Evolutionary conservation across 1,140 invertebrate genomes (phyloP).

Genomic region (Meteorus sp.): DNA sequence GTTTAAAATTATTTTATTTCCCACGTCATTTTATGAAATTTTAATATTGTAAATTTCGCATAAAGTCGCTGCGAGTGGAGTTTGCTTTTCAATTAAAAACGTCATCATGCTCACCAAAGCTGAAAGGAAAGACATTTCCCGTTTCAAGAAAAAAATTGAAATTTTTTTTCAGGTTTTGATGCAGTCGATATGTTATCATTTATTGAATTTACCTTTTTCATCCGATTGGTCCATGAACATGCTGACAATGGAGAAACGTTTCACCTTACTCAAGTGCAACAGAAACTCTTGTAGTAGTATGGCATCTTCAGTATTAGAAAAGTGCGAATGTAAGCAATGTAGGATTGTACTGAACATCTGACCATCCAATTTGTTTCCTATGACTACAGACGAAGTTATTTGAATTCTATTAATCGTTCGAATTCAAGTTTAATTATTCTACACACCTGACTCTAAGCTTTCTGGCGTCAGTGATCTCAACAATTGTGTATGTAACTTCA

Average conservation of each 20-base stretch:
- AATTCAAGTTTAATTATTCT: slow-evolving; percentile 10
- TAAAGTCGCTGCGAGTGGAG: too few relatives aligned
- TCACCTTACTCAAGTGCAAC: slow-evolving; percentile 31
- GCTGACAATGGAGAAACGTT: slow-evolving; percentile 36
- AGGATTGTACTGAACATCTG: slow-evolving; percentile 43
- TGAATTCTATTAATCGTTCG: neutral
- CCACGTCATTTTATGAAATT: too few relatives aligned
- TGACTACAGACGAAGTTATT: slow-evolving; percentile 29
- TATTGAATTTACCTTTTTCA: slow-evolving; percentile 36
- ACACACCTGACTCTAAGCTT: slow-evolving; percentile 35
- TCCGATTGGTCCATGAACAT: slow-evolving; percentile 41
- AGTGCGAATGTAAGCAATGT: slow-evolving; percentile 38
- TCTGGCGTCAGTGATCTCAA: slow-evolving; percentile 32
- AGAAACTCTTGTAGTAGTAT: slow-evolving; percentile 34
- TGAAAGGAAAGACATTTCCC: too few relatives aligned
- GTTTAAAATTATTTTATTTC: too few relatives aligned
- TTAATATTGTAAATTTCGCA: too few relatives aligned
- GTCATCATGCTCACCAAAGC: too few relatives aligned
- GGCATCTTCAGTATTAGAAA: slow-evolving; percentile 30
- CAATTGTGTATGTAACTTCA: slow-evolving; percentile 35
- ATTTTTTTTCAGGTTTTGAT: neutral
- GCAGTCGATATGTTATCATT: neutral
- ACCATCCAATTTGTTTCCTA: slow-evolving; percentile 43
- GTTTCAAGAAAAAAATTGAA: too few relatives aligned
- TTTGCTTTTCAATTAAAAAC: too few relatives aligned